Conservation (phyloP, 2,113 vertebrate genomes). For the Pseudorectes ferrugineus region DNA sequence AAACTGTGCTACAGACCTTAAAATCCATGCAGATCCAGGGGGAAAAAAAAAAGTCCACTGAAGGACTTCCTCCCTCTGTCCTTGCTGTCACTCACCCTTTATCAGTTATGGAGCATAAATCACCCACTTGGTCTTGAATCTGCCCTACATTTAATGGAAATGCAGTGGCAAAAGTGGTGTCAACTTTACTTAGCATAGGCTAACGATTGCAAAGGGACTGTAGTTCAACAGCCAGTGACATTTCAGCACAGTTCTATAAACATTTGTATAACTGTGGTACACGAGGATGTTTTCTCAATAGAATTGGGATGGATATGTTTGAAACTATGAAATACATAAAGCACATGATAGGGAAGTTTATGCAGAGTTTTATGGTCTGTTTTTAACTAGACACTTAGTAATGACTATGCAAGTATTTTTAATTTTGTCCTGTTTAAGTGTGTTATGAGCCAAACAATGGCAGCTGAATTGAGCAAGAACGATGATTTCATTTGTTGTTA, state of each 20-base stretch:
- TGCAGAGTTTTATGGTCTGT: not conserved
- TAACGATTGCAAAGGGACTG: not conserved
- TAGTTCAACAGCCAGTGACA: not conserved
- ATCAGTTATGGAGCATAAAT: not conserved
- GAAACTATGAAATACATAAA: not conserved
- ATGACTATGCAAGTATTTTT: not conserved
- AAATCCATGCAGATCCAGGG: not conserved
- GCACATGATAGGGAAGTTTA: not conserved
- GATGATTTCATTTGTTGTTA: conserved; percentile 12
- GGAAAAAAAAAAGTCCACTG: not conserved
- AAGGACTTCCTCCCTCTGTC: not conserved
- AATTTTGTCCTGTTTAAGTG: not conserved
- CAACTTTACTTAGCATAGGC: not conserved
- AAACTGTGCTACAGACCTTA: not conserved
- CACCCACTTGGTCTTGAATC: not conserved
- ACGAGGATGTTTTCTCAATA: not conserved
- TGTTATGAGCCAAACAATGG: not conserved
- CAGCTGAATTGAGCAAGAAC: not conserved
- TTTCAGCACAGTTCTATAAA: not conserved
- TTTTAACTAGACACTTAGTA: not conserved
- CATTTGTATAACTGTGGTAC: not conserved
- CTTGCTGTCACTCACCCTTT: not conserved
- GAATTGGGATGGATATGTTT: not conserved
- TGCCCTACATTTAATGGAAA: not conserved
- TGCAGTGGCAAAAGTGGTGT: not conserved